Evolutionary conservation across 2,113 vertebrate genomes (phyloP), one percentile per base, ranked within the genome.

Genomic region (Cyrtonyx montezumae): DNA sequence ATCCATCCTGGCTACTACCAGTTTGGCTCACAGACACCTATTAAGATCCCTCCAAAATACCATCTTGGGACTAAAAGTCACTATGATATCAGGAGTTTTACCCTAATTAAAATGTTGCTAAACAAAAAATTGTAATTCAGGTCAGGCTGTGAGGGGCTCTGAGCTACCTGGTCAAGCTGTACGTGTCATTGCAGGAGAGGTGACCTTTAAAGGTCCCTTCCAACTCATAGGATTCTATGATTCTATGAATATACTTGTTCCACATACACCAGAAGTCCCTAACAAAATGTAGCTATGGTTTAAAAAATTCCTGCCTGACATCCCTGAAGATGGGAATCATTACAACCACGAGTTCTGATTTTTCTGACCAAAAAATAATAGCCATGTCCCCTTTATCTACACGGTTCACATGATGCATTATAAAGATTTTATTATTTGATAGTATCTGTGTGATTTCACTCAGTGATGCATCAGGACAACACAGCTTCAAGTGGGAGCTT

Each of bases 391-490:
- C 36, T 80, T 87, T 87, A 90, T 89, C 91, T 87, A 3, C 43
- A 68, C 2, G 84, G 79, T 42, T 68, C 79, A 94, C 8, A 17
- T 83, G 71, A 56, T 20, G 21, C 16, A 63, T 28, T 87, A 65
- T 97, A 93, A 95, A 84, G 88, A 87, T 84, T 94, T 94, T 94
- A 97, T 94, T 86, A 91, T 71, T 56, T 87, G 92, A 92, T 93
- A 73, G 36, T 20, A 67, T 70, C 70, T 58, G 16, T 6, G 49
- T 34, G 59, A 32, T 20, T 71, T 69, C 67, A 87, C 61, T 93
- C 88, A 90, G 67, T 95, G 93, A 90, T 79, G 61, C 37, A 88
- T 23, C 78, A 89, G 32, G 51, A 89, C 53, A 81, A 87, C 40
- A 53, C 7, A 59, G 42, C 17, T 83, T 90, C 63, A 74, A 77